phyloP scores from a whole-genome alignment of 2,888 invertebrate species.

The Phrixothrix hirtus region DNA sequence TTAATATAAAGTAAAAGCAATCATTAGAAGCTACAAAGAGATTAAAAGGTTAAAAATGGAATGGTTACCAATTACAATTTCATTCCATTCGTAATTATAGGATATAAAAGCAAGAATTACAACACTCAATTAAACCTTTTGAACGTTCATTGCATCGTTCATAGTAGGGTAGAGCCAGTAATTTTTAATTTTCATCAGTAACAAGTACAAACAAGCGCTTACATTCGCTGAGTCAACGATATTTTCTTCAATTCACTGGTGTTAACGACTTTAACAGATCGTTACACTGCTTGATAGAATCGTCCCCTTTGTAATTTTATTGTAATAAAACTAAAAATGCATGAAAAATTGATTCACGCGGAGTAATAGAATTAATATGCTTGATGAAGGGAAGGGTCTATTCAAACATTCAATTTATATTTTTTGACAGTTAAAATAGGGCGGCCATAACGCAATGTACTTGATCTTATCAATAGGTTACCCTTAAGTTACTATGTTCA shows the following conservation, averaged over 20 bases:
- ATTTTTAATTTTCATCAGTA: slow-evolving; percentile 19
- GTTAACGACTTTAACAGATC: slow-evolving; percentile 22
- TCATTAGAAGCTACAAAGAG: too few relatives aligned
- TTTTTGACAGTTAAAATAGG: too few relatives aligned
- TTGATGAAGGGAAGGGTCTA: too few relatives aligned
- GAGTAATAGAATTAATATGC: too few relatives aligned
- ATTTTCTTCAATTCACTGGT: slow-evolving; percentile 13
- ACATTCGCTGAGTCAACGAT: slow-evolving; percentile 16
- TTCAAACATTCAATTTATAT: too few relatives aligned
- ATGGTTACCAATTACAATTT: slow-evolving; percentile 31
- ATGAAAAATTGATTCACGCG: slow-evolving; percentile 1
- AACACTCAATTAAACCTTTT: slow-evolving; percentile 36
- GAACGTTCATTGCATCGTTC: slow-evolving; percentile 18
- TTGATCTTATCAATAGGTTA: slow-evolving; percentile 8
- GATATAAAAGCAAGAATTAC: slow-evolving; percentile 28
- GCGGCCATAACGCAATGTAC: background rate
- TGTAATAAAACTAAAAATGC: slow-evolving; percentile 1
- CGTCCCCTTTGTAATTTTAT: slow-evolving; percentile 5
- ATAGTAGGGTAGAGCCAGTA: slow-evolving; percentile 12
- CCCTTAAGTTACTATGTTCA: slow-evolving; percentile 9
- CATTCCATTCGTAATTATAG: slow-evolving; percentile 32
- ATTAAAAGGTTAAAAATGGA: slow-evolving; percentile 27
- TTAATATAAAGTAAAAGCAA: too few relatives aligned
- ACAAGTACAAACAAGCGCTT: slow-evolving; percentile 11
- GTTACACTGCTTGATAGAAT: slow-evolving; percentile 11